Evolutionary conservation across 2,888 invertebrate species (phyloP), one percentile per base, ranked within the genome.

Genomic region (Diachrysia chrysitis): DNA sequence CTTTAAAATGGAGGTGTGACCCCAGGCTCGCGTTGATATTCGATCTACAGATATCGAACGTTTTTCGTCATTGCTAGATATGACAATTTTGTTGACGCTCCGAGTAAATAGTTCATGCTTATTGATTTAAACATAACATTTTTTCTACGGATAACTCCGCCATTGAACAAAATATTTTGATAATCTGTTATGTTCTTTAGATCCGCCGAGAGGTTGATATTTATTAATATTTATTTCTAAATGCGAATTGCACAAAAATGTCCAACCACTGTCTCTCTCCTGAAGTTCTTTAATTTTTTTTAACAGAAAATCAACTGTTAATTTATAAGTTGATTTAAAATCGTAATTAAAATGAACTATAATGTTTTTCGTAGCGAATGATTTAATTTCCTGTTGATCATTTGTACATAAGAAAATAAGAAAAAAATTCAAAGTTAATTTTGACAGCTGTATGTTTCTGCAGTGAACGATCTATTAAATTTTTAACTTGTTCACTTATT

Each of bases 21-120:
- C 58, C 58, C 58, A 42, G 5, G 54, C 35, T 23, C 1, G 4
- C 9, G 53, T 54, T 9, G 23, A 21, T 37, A 23, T 10, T n/a
- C 37, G 35, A 23, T 54, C 35, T 16, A 1, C 1, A 16, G 10
- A 16, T 42, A 62, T 25, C 9, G 7, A 4, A 1, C 62, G 42
- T 46, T 62, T 55, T 19, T 62, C 42, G 5, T 62, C 62, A 19
- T 55, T 54, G 4, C 17, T 25, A 4, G 54, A 42, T 7, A 62
- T 2, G 0, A 5, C 42, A 19, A 62, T 42, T 62, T 62, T 62
- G 12, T 55, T 62, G 0, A 55, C 17, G 9, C 4, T 19, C 7
- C 17, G 37, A 1, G 61, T 25, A 25, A 25, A 25, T 25, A 25
- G 2, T 25, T 25, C 25, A 6, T 25, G 25, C 25, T 25, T 25